phyloP scores from a whole-genome alignment of 2,113 vertebrate genomes.

The Natator depressus region DNA sequence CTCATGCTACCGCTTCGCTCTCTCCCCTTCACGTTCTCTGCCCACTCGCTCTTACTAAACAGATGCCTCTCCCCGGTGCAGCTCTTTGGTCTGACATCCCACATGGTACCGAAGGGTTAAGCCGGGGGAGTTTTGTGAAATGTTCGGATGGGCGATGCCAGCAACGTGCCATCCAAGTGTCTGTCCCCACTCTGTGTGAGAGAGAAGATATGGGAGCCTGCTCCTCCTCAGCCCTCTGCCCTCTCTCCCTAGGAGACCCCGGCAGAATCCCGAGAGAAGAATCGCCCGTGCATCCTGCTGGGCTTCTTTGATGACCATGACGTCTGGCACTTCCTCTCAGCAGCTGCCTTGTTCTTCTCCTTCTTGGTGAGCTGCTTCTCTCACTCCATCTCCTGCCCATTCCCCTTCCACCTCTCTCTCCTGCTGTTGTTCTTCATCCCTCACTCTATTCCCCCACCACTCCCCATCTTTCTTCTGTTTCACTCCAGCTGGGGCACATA shows the following conservation, averaged over 20 bases:
- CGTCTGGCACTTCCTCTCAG: constrained; percentile 86
- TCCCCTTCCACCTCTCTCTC: neutral
- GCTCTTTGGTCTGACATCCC: neutral
- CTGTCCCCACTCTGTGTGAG: neutral
- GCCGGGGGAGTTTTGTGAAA: neutral
- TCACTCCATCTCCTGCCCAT: neutral
- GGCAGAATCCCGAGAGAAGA: constrained; percentile 83
- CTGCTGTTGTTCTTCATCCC: neutral
- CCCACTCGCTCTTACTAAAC: neutral
- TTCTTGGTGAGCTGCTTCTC: constrained; percentile 80
- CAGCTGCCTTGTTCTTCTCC: constrained; percentile 85
- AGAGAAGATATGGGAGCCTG: neutral
- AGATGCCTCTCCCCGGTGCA: neutral
- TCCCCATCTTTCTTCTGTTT: neutral
- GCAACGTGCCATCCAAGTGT: neutral
- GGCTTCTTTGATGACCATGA: constrained; percentile 85
- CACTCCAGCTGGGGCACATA: neutral
- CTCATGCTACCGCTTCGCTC: neutral
- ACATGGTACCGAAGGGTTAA: neutral
- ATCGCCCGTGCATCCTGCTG: constrained; percentile 78
- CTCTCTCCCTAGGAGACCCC: constrained; percentile 76
- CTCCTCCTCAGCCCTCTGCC: neutral
- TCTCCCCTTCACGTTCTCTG: neutral
- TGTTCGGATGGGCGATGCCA: neutral
- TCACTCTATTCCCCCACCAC: rapidly evolving